Evolutionary conservation across 1,140 invertebrate species (phyloP).

Genomic region (Pogonognathellus flavescens): DNA sequence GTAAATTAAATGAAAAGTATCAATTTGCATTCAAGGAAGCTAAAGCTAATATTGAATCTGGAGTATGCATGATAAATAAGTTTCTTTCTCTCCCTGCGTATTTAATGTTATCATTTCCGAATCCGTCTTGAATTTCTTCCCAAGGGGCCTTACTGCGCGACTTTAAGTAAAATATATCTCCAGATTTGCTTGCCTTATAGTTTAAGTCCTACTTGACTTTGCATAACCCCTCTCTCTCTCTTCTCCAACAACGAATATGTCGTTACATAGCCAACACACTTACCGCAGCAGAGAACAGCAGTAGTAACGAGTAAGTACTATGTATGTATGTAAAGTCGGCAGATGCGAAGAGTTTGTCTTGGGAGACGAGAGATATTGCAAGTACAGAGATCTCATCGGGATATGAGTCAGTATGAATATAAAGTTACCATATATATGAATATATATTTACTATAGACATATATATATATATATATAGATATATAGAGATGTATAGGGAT

Average conservation of each 20-base stretch:
- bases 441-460: not conserved
- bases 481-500: not conserved
- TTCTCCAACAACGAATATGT: not conserved
- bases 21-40: not conserved
- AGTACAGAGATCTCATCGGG: not conserved
- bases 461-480: not conserved
- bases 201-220: constrained; percentile 43
- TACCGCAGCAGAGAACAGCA: not conserved
- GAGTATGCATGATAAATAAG: not conserved
- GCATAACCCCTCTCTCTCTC: constrained; percentile 13
- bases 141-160: constrained; percentile 37
- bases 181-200: constrained; percentile 1
- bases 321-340: constrained; percentile 16
- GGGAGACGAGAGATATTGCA: not conserved
- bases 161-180: constrained; percentile 35
- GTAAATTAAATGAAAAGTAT: constrained; percentile 1
- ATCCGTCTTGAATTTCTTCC: constrained; percentile 41
- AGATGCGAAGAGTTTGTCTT: constrained; percentile 28
- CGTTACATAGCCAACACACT: not conserved
- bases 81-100: constrained; percentile 7
- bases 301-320: not conserved
- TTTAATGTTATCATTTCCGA: constrained; percentile 43
- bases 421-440: not conserved
- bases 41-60: constrained; percentile 26
- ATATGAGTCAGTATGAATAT: too few species aligned